phyloP scores from a whole-genome alignment of 2,888 invertebrate genomes.

The Polydrusus cervinus region DNA sequence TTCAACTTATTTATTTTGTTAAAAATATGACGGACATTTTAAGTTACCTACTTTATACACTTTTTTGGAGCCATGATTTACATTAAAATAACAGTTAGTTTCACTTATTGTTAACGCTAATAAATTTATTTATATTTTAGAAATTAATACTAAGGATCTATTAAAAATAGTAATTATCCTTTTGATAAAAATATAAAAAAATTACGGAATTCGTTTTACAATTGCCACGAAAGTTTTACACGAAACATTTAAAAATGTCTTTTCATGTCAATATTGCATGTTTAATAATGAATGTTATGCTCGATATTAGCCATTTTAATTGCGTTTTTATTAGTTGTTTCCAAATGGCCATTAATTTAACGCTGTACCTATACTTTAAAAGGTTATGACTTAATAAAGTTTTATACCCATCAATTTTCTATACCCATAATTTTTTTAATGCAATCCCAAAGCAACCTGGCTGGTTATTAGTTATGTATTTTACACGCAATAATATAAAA shows the following conservation, averaged over 20 bases:
- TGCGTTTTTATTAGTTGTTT: background rate
- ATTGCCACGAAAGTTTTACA: too few species aligned
- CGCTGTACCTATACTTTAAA: background rate
- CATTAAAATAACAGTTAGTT: too few species aligned
- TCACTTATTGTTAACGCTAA: too few species aligned
- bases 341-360: background rate
- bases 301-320: background rate
- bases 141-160: too few species aligned
- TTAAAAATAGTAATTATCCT: too few species aligned
- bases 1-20: too few species aligned
- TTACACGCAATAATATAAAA: background rate
- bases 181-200: too few species aligned
- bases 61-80: too few species aligned
- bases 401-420: constrained; percentile 1
- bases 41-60: too few species aligned
- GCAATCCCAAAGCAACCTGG: background rate
- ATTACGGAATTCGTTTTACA: too few species aligned
- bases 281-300: background rate
- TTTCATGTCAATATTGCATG: background rate
- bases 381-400: background rate
- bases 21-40: too few species aligned
- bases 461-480: background rate
- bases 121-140: too few species aligned
- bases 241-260: background rate
- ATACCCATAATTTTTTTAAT: background rate